phyloP scores from a whole-genome alignment of 1,140 invertebrate species.

The Drosophila biarmipes region DNA sequence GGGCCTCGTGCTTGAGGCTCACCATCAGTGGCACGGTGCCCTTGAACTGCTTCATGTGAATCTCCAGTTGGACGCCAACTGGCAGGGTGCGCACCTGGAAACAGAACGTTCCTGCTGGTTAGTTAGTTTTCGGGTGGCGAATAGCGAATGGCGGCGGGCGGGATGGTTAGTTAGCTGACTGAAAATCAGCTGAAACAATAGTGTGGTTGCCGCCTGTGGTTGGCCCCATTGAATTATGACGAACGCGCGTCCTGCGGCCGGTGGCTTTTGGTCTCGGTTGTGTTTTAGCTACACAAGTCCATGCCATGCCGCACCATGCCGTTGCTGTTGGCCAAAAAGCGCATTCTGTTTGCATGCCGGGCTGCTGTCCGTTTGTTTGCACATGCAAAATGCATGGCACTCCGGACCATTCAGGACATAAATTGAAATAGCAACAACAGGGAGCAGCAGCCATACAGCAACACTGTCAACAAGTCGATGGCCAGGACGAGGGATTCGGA shows the following conservation, averaged over 20 bases:
- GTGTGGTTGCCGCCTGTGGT: constrained; percentile 60
- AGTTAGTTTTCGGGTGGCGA: constrained; percentile 14
- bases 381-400: constrained; percentile 66
- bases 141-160: not conserved
- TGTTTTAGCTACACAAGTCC: constrained; percentile 24
- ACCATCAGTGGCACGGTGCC: constrained; percentile 94
- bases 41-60: constrained; percentile 95
- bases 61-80: constrained; percentile 89
- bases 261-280: constrained; percentile 48
- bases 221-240: constrained; percentile 72
- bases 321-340: constrained; percentile 60
- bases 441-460: constrained; percentile 18
- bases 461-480: constrained; percentile 63
- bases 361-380: constrained; percentile 58
- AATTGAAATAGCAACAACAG: constrained; percentile 63
- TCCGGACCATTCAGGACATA: constrained; percentile 53
- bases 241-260: constrained; percentile 51
- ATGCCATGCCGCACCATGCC: too few relatives aligned
- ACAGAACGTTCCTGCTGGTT: constrained; percentile 26
- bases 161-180: constrained; percentile 36
- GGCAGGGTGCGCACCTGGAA: constrained; percentile 85
- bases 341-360: constrained; percentile 64
- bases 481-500: not conserved
- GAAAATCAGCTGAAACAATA: constrained; percentile 81
- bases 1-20: constrained; percentile 95